A percentile compares a stretch with the other conserved stretches of the same genome.
These are phyloP conservation scores for Vanessa atalanta DNA, from an alignment of 1,140 invertebrate genomes.

Conservation along the genomic window DNA sequence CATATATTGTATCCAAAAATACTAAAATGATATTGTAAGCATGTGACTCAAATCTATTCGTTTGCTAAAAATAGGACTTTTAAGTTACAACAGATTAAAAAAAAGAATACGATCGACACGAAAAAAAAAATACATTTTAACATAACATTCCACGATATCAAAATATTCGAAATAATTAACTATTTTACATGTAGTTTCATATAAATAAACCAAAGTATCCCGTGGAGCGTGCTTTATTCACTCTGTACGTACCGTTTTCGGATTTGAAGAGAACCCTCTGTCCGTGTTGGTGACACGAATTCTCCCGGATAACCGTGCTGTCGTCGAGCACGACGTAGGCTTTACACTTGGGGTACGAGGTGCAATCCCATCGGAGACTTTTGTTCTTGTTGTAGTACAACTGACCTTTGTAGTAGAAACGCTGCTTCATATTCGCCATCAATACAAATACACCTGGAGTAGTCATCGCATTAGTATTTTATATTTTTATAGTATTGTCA, in stretches of 20 bases:
- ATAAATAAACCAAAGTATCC: too few relatives aligned
- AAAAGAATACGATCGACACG: neutral
- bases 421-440: conserved; percentile 35
- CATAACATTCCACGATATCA: too few relatives aligned
- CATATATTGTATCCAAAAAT: neutral
- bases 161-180: too few relatives aligned
- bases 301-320: neutral
- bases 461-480: neutral
- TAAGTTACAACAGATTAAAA: neutral
- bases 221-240: neutral
- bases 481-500: too few relatives aligned
- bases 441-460: conserved; percentile 43
- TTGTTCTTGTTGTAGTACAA: conserved; percentile 46
- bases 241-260: conserved; percentile 11
- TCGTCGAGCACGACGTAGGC: conserved; percentile 29
- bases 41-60: neutral
- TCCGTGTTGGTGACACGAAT: conserved; percentile 21
- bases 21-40: neutral
- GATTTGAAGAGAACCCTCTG: neutral
- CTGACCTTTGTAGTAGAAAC: conserved; percentile 35
- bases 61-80: too few relatives aligned
- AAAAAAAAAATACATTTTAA: neutral
- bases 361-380: conserved; percentile 42
- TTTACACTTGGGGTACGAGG: conserved; percentile 42
- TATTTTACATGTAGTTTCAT: too few relatives aligned